Conservation (phyloP, 2,797 vertebrate species). For the Malacoraja senta region DNA sequence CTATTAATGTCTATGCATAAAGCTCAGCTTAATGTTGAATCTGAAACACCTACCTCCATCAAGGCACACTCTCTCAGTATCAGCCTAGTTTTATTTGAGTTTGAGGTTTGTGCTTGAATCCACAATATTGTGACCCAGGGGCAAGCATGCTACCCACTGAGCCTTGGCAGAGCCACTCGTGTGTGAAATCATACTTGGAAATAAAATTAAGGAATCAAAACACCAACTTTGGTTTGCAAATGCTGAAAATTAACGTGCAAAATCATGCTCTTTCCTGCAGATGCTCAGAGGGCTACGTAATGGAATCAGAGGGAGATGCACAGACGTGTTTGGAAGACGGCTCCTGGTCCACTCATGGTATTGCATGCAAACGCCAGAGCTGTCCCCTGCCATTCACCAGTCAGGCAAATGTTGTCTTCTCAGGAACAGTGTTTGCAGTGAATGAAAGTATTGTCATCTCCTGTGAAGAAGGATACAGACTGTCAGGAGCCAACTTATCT, state of each 20-base stretch:
- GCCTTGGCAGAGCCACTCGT: no score
- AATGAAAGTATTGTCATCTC: conserved; percentile 69
- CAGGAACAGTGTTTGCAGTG: conserved; percentile 65
- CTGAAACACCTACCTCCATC: no score
- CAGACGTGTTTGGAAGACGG: conserved; percentile 76
- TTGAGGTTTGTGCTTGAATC: no score
- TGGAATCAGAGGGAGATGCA: conserved; percentile 57
- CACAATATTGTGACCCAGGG: no score
- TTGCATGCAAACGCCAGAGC: conserved; percentile 68
- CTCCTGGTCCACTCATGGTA: conserved; percentile 72
- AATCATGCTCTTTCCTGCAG: conserved; percentile 55
- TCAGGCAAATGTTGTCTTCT: conserved; percentile 57
- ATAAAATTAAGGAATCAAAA: not conserved
- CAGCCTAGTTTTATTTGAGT: no score
- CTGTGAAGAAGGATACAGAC: conserved; percentile 73
- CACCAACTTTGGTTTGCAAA: not conserved
- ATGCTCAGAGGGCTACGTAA: conserved; percentile 75
- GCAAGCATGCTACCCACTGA: no score
- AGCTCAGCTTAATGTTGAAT: no score
- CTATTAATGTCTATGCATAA: no score
- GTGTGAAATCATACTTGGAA: not conserved
- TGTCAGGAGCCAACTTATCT: conserved; percentile 63
- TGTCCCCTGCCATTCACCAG: conserved; percentile 66
- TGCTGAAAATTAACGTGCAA: not conserved
- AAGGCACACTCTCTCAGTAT: no score